Evolutionary conservation across 2,113 vertebrate genomes (phyloP).

Genomic region (Poeciliopsis prolifica): DNA sequence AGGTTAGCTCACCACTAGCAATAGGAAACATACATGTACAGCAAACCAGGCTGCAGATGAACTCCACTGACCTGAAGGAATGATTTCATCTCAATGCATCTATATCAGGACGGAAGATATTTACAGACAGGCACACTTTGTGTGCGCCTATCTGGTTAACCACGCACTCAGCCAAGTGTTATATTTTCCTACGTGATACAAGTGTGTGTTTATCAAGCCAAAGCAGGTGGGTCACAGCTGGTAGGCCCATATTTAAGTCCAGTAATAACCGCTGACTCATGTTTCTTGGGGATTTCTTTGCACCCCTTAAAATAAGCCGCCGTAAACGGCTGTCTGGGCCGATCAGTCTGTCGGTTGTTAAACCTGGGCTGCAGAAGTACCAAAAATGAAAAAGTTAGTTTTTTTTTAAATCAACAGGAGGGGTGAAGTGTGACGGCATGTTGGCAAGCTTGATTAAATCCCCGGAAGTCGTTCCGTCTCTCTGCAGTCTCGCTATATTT

Average conservation of each 20-base stretch:
- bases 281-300: conserved; percentile 60
- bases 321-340: conserved; percentile 54
- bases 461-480: conserved; percentile 61
- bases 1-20: background rate
- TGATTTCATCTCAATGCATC: conserved; percentile 10
- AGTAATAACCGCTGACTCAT: conserved; percentile 57
- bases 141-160: conserved; percentile 29
- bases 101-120: conserved; percentile 29
- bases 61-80: background rate
- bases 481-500: conserved; percentile 62
- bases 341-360: conserved; percentile 50
- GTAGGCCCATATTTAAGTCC: conserved; percentile 44
- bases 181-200: conserved; percentile 46
- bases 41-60: background rate
- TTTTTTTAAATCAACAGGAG: conserved; percentile 24
- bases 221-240: conserved; percentile 46
- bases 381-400: too few species aligned
- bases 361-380: conserved; percentile 48
- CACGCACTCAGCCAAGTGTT: conserved; percentile 47
- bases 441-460: conserved; percentile 55
- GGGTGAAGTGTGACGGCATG: conserved; percentile 38
- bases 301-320: conserved; percentile 16
- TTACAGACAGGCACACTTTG: conserved; percentile 20
- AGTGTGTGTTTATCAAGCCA: conserved; percentile 31
- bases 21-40: background rate